phyloP scores from a whole-genome alignment of 2,888 invertebrate genomes.

The Podabrus alpinus region DNA sequence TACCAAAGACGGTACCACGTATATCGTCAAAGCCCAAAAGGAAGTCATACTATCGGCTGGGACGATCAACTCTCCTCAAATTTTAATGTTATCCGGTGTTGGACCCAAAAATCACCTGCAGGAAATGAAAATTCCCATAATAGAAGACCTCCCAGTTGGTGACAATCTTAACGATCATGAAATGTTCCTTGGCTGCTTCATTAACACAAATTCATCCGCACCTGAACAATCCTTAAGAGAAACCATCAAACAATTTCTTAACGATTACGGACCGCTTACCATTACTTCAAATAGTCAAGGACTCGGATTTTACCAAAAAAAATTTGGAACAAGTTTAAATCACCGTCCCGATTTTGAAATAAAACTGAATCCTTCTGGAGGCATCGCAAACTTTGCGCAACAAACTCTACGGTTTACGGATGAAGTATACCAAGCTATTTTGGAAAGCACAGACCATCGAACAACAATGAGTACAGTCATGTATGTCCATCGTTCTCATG shows the following conservation, averaged over 20 bases:
- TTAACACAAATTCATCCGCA: constrained; percentile 46
- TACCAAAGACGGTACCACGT: constrained; percentile 53
- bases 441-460: constrained; percentile 34
- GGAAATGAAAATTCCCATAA: constrained; percentile 33
- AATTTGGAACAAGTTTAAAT: constrained; percentile 30
- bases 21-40: constrained; percentile 60
- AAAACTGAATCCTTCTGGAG: constrained; percentile 58
- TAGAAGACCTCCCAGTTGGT: constrained; percentile 39
- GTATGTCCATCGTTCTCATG: constrained; percentile 40
- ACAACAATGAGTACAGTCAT: constrained; percentile 32
- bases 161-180: constrained; percentile 67
- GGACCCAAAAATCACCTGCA: constrained; percentile 39
- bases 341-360: constrained; percentile 41
- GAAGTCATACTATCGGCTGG: constrained; percentile 79
- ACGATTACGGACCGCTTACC: constrained; percentile 35
- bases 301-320: constrained; percentile 32
- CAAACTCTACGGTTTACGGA: constrained; percentile 25
- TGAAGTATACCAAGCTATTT: constrained; percentile 37
- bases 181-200: constrained; percentile 69
- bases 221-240: constrained; percentile 4
- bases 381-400: constrained; percentile 32
- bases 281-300: constrained; percentile 38
- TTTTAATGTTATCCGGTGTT: constrained; percentile 44
- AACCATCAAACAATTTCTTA: constrained; percentile 32
- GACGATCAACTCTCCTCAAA: constrained; percentile 63